Conservation (phyloP, 2,113 vertebrate species). For the Thunnus thynnus region DNA sequence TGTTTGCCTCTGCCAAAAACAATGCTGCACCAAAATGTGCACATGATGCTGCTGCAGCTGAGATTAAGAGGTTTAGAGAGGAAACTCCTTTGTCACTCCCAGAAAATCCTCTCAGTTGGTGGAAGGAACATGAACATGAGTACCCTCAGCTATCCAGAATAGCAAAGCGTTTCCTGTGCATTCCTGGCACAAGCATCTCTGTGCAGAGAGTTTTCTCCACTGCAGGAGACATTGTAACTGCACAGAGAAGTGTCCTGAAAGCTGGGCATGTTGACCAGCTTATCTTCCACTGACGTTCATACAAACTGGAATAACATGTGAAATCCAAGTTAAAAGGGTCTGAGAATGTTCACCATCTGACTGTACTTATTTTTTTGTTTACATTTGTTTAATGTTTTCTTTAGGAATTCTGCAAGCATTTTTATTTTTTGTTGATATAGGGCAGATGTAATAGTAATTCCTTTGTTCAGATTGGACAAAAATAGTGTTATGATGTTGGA, state of each 20-base stretch:
- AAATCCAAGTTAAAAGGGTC: too few species aligned
- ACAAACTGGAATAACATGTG: too few species aligned
- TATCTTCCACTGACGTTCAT: not conserved
- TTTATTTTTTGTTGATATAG: too few species aligned
- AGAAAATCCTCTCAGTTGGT: not conserved
- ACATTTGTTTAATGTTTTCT: too few species aligned
- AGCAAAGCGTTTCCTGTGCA: not conserved
- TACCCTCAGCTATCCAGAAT: not conserved
- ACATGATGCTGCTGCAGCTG: not conserved
- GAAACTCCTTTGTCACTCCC: not conserved
- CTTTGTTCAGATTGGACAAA: too few species aligned
- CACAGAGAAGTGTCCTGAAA: conserved; percentile 5
- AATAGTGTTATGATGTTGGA: too few species aligned
- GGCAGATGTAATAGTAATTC: too few species aligned
- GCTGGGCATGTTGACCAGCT: conserved; percentile 4
- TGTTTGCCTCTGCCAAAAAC: too few species aligned
- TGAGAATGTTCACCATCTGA: too few species aligned
- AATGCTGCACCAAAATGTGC: too few species aligned
- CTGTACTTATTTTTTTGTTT: too few species aligned
- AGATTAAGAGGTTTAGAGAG: not conserved
- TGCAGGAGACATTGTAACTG: not conserved
- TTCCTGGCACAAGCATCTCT: not conserved
- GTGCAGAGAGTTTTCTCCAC: not conserved
- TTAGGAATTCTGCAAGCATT: too few species aligned
- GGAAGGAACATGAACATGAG: not conserved